Evolutionary conservation across 2,888 invertebrate genomes (phyloP).

Genomic region (Drosophila monieri): DNA sequence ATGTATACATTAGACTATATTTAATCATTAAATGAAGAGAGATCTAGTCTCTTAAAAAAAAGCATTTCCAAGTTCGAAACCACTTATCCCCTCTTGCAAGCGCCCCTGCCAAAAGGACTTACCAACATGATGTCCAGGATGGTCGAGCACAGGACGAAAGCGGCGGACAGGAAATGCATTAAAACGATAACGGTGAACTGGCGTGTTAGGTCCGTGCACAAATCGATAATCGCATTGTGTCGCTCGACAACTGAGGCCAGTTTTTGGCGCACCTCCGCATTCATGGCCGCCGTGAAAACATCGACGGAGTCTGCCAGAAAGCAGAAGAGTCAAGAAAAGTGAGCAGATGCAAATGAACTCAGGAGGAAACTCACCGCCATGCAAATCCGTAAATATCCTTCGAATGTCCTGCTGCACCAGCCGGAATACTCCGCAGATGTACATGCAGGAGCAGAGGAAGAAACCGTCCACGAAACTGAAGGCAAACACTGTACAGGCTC

Average conservation of each 20-base stretch:
- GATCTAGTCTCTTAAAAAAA: too few species aligned
- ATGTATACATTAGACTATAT: too few species aligned
- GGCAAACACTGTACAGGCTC: conserved; percentile 77
- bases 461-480: conserved; percentile 81
- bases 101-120: conserved; percentile 44
- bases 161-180: conserved; percentile 82
- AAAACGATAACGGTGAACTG: conserved; percentile 81
- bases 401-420: conserved; percentile 79
- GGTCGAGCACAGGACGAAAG: conserved; percentile 81
- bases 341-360: neutral
- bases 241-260: conserved; percentile 70
- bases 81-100: neutral
- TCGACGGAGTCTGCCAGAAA: conserved; percentile 49
- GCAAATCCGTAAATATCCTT: conserved; percentile 61
- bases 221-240: conserved; percentile 82
- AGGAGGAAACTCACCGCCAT: conserved; percentile 59
- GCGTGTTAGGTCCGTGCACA: conserved; percentile 77
- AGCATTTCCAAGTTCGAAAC: neutral
- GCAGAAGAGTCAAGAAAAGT: conserved; percentile 17
- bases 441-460: conserved; percentile 80
- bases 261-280: conserved; percentile 60
- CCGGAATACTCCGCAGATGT: conserved; percentile 76
- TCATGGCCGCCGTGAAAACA: conserved; percentile 58
- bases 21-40: too few species aligned
- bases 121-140: conserved; percentile 82